Conservation (phyloP, 2,888 invertebrate species). For the Nemapogon koenigi region DNA sequence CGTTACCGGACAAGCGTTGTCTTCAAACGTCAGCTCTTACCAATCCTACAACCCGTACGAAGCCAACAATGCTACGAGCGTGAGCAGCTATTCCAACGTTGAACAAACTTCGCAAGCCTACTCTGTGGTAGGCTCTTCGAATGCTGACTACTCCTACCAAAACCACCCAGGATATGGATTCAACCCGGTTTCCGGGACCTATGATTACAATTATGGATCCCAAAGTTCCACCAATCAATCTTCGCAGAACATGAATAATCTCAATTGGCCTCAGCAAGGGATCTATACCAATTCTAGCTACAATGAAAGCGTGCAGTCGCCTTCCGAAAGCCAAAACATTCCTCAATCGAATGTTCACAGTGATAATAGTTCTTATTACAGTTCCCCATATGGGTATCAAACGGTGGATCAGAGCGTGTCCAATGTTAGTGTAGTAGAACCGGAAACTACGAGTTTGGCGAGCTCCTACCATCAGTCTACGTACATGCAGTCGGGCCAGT, state of each 20-base stretch:
- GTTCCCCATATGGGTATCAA: constrained; percentile 53
- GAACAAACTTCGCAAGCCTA: constrained; percentile 7
- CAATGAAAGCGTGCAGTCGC: constrained; percentile 51
- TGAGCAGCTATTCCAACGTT: constrained; percentile 10
- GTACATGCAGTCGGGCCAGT: constrained; percentile 36
- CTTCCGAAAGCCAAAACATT: constrained; percentile 35
- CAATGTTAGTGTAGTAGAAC: constrained; percentile 24
- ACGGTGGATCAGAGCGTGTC: constrained; percentile 25
- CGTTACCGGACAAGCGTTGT: constrained; percentile 43
- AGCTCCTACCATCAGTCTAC: constrained; percentile 42
- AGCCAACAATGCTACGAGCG: constrained; percentile 19
- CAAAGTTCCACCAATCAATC: constrained; percentile 39
- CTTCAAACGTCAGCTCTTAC: constrained; percentile 14
- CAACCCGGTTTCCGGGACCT: constrained; percentile 60
- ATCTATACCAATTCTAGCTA: constrained; percentile 56
- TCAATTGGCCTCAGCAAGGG: constrained; percentile 29
- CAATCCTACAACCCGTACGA: background rate
- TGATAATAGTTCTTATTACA: constrained; percentile 46
- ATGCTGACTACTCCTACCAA: constrained; percentile 38
- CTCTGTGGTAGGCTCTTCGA: constrained; percentile 16
- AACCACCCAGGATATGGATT: constrained; percentile 70
- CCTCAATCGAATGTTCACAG: constrained; percentile 21
- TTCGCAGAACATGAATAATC: constrained; percentile 26
- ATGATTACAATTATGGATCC: constrained; percentile 70
- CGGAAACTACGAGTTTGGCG: constrained; percentile 35